These are phyloP conservation scores for Hecatera dysodea DNA, from an alignment of 2,888 invertebrate genomes.

Conservation along the genomic window DNA sequence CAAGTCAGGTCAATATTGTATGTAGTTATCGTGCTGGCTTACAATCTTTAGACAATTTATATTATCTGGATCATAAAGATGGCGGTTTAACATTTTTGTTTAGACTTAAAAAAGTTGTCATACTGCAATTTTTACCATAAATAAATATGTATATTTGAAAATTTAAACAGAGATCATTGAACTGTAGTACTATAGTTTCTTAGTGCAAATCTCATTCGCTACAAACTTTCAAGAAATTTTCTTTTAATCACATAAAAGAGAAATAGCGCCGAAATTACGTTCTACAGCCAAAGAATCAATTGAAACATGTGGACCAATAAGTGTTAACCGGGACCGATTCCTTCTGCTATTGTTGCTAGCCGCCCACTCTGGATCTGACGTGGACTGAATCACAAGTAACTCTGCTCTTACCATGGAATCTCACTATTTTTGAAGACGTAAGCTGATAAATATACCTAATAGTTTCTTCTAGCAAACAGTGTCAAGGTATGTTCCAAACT, in stretches of 20 bases:
- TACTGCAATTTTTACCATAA: neutral
- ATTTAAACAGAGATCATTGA: too few species aligned
- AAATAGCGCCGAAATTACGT: constrained; percentile 51
- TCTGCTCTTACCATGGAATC: constrained; percentile 67
- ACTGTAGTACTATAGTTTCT: too few species aligned
- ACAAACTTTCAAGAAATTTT: constrained; percentile 41
- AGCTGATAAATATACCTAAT: neutral
- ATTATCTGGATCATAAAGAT: too few species aligned
- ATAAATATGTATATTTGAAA: too few species aligned
- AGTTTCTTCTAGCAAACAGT: neutral
- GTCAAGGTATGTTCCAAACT: too few species aligned
- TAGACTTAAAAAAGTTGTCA: too few species aligned
- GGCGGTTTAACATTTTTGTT: neutral
- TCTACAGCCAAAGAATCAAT: constrained; percentile 78
- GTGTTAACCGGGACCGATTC: constrained; percentile 84
- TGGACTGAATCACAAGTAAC: constrained; percentile 80
- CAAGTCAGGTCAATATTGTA: too few species aligned
- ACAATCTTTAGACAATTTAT: too few species aligned
- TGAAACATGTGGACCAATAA: constrained; percentile 86
- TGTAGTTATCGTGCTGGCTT: too few species aligned
- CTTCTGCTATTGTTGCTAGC: constrained; percentile 81
- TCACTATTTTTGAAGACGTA: constrained; percentile 26
- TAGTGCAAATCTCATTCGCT: neutral
- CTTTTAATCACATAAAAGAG: constrained; percentile 63
- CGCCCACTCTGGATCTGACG: constrained; percentile 79